A percentile compares a stretch with the other conserved stretches of the same genome.
These are phyloP conservation scores for Silvanus unidentatus DNA, from an alignment of 2,888 invertebrate genomes.

Conservation along the genomic window DNA sequence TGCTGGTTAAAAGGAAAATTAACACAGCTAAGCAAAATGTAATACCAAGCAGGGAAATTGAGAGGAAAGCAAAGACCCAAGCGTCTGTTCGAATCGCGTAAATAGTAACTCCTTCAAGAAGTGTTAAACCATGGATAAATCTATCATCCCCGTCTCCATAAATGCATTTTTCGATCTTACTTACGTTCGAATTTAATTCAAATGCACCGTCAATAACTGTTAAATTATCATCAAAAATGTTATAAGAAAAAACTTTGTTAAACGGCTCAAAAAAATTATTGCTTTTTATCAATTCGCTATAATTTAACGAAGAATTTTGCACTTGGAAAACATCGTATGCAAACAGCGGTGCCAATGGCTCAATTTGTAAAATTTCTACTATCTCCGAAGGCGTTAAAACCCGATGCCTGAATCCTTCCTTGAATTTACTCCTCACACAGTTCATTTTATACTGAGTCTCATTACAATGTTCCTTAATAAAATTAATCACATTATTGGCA, in stretches of 20 bases:
- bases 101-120: neutral
- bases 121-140: neutral
- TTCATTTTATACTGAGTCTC: constrained; percentile 33
- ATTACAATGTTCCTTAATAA: constrained; percentile 34
- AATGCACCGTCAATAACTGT: constrained; percentile 24
- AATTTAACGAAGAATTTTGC: constrained; percentile 17
- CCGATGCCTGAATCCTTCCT: constrained; percentile 11
- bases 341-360: constrained; percentile 34
- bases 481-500: constrained; percentile 26
- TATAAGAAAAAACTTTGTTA: constrained; percentile 34
- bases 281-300: constrained; percentile 9
- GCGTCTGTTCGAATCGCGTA: constrained; percentile 36
- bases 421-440: constrained; percentile 29
- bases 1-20: constrained; percentile 58
- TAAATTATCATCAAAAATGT: constrained; percentile 36
- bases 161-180: constrained; percentile 1
- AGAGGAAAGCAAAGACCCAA: constrained; percentile 60
- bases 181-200: constrained; percentile 8
- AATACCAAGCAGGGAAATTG: constrained; percentile 61
- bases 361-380: constrained; percentile 34
- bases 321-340: constrained; percentile 36
- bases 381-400: constrained; percentile 12
- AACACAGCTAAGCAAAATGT: constrained; percentile 60
- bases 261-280: constrained; percentile 28
- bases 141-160: neutral